Evolutionary conservation across 2,113 vertebrate species (phyloP).

Genomic region (Mungos mungo): DNA sequence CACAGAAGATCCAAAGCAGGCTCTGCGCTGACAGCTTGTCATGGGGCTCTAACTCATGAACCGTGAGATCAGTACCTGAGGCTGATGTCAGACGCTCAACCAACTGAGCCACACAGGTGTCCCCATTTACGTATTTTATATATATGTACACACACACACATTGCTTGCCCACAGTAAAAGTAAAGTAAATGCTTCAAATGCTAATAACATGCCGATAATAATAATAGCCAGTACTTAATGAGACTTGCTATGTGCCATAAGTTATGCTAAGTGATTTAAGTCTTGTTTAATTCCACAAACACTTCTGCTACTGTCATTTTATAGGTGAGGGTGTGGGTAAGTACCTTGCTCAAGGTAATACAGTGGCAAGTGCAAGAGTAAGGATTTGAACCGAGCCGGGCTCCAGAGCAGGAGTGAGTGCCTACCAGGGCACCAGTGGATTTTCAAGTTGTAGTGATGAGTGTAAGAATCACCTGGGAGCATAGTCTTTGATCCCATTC

Average conservation of each 20-base stretch:
- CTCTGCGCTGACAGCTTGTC: no score
- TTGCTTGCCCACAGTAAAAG: neutral
- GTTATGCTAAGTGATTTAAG: neutral
- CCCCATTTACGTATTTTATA: no score
- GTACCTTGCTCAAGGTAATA: neutral
- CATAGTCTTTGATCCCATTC: neutral
- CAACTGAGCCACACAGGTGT: no score
- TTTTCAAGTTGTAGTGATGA: neutral
- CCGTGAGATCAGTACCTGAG: no score
- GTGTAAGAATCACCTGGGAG: neutral
- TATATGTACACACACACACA: neutral
- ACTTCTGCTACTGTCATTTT: neutral
- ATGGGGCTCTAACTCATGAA: no score
- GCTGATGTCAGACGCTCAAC: no score
- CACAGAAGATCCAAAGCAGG: no score
- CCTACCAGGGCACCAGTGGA: neutral
- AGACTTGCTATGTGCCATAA: neutral
- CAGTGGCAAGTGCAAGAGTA: neutral
- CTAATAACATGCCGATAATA: neutral
- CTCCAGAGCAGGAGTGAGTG: neutral
- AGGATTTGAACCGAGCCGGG: neutral
- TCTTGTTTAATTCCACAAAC: neutral
- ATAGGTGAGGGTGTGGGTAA: neutral
- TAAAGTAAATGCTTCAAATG: neutral
- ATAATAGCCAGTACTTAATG: neutral